Conservation (phyloP, 2,113 vertebrate species). For the Sander lucioperca region DNA sequence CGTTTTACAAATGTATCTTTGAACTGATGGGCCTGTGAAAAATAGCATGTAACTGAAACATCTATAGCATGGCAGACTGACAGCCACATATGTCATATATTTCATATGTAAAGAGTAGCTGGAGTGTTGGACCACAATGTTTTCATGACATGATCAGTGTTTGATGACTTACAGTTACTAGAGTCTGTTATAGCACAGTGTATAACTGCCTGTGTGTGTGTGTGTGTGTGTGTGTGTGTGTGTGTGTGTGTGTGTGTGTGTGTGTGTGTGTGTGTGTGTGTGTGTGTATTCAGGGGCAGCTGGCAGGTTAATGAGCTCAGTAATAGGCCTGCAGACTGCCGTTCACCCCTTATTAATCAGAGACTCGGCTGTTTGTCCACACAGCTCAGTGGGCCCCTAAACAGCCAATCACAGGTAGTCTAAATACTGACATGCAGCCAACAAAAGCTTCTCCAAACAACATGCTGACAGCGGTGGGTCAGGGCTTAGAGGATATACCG, state of each 20-base stretch:
- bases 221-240: neutral
- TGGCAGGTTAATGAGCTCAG: constrained; percentile 70
- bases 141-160: constrained; percentile 1
- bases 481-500: constrained; percentile 2
- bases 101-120: neutral
- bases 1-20: neutral
- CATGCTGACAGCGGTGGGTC: constrained; percentile 13
- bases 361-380: constrained; percentile 58
- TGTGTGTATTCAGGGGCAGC: constrained; percentile 20
- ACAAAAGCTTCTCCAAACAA: constrained; percentile 45
- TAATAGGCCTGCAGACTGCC: constrained; percentile 62
- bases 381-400: constrained; percentile 47
- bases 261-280: constrained; percentile 19
- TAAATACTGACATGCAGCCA: constrained; percentile 54
- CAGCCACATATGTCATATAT: neutral
- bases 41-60: neutral
- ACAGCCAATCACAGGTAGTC: constrained; percentile 54
- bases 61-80: neutral
- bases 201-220: neutral
- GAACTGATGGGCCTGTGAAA: neutral
- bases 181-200: constrained; percentile 23
- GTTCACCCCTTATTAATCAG: constrained; percentile 68
- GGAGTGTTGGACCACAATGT: neutral
- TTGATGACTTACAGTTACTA: constrained; percentile 7
- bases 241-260: constrained; percentile 7